Base-by-base conservation (phyloP, 92 coral and sea anemone species). In the Zoanthus gigantus region DNA sequence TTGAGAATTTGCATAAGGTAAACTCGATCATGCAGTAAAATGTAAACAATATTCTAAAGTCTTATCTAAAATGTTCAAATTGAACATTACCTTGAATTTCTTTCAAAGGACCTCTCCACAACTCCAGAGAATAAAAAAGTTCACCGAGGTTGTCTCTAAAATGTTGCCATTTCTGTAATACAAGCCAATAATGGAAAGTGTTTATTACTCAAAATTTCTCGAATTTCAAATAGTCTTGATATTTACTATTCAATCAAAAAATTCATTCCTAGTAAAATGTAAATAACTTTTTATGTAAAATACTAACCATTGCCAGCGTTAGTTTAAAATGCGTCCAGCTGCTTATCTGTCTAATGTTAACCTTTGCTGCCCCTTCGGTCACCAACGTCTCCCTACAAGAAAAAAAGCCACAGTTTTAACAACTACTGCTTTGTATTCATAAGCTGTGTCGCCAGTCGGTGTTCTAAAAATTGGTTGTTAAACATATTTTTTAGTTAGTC, bases 131-230 rank as follows among this genome's bases (percentile, higher is more conserved):
- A 77, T 93, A 94, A 11, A 90, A 89, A 16, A 95, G 66, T 71
- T 92, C 94, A 23, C 79, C 94, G 6, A 85, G 77, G 8, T 86
- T 77, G 85, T 93, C 95, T 85, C 81, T 92, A 86, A 93, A 96
- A 58, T 95, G 99, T 83, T 96, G 99, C 98, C 96, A 95, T 13
- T 96, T 92, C 99, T 96, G 79, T 7, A 34, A 69, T 34, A 74
- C 50, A 54, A 32, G 14, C 42, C 42, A 37, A 4, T 58, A 17
- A 73, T 57, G 9, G 13, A 37, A 9, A n/a, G 23, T 37, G 42
- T 37, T 37, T 37, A 37, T 37, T 37, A 4, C 42, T 37, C 42
- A 37, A 37, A 37, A 37, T 37, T 37, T 37, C 42, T 37, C 42
- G 42, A 37, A 37, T 37, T 37, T 37, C 2, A 37, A 0, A 4